phyloP scores from a whole-genome alignment of 2,113 vertebrate genomes.

The Lophura nycthemera region DNA sequence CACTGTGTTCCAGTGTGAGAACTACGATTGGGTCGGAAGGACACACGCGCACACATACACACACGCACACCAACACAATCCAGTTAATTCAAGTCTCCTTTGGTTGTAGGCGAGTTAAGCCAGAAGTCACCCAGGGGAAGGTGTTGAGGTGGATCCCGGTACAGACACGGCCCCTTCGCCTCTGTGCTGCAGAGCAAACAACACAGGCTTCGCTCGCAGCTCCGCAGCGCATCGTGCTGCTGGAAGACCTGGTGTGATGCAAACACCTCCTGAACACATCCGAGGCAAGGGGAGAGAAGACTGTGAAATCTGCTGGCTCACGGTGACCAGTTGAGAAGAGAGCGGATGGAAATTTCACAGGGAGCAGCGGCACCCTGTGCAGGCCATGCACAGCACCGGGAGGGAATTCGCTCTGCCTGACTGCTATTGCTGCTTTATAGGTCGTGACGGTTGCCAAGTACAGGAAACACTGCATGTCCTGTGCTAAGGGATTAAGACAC shows the following conservation, averaged over 20 bases:
- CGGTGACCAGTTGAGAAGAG: background rate
- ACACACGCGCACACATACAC: background rate
- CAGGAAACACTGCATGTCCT: background rate
- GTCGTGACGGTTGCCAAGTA: background rate
- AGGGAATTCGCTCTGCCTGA: background rate
- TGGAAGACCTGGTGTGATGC: background rate
- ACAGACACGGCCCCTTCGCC: background rate
- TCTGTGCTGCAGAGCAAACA: accelerated
- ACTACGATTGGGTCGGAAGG: conserved; percentile 53
- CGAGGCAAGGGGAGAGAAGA: conserved; percentile 19
- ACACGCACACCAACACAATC: conserved; percentile 16
- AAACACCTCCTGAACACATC: background rate
- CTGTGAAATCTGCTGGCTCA: conserved; percentile 3
- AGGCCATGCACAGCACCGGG: conserved; percentile 14
- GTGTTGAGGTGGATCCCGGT: background rate
- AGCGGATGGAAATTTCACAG: background rate
- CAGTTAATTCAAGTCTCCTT: conserved; percentile 73
- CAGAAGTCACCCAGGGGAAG: conserved; percentile 30
- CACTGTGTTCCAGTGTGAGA: conserved; percentile 72
- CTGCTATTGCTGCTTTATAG: conserved; percentile 17
- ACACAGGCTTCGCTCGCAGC: background rate
- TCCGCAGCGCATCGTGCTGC: background rate
- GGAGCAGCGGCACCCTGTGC: background rate
- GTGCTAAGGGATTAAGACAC: conserved; percentile 14
- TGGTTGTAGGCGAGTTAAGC: conserved; percentile 55